Conservation (phyloP, 1,140 invertebrate species). For the Euwallacea fornicatus region DNA sequence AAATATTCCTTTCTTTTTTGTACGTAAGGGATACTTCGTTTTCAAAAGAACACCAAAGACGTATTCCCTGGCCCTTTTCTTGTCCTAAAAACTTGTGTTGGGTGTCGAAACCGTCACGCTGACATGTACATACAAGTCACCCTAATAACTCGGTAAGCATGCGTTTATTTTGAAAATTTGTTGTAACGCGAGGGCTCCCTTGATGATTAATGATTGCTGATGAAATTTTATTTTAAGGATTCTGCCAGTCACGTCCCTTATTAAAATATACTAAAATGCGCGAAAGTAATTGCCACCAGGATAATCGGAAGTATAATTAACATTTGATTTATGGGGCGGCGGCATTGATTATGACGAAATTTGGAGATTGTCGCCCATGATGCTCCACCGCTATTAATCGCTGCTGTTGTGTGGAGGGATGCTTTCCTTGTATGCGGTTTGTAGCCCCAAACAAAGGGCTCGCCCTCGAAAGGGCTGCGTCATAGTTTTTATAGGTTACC, state of each 20-base stretch:
- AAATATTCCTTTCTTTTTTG: no score
- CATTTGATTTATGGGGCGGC: constrained; percentile 27
- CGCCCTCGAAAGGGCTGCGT: no score
- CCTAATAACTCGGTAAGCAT: constrained; percentile 27
- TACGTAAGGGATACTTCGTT: no score
- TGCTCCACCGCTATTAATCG: background rate
- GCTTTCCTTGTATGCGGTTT: no score
- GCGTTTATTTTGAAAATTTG: constrained; percentile 34
- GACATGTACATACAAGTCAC: constrained; percentile 16
- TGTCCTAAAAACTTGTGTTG: background rate
- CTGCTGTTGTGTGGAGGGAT: no score
- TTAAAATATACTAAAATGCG: constrained; percentile 36
- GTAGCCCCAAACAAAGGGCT: no score
- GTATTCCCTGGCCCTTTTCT: no score
- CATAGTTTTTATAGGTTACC: no score
- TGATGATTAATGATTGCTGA: constrained; percentile 28
- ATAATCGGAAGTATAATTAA: constrained; percentile 33
- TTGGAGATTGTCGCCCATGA: constrained; percentile 8
- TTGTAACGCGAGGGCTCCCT: constrained; percentile 21
- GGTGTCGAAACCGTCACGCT: background rate
- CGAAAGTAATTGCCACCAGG: constrained; percentile 34
- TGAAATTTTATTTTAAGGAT: constrained; percentile 35
- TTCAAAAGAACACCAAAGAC: no score
- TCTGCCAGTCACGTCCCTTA: constrained; percentile 26
- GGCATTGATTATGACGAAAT: constrained; percentile 23